Evolutionary conservation across 2,888 invertebrate genomes (phyloP).

Genomic region (Apotomis capreana): DNA sequence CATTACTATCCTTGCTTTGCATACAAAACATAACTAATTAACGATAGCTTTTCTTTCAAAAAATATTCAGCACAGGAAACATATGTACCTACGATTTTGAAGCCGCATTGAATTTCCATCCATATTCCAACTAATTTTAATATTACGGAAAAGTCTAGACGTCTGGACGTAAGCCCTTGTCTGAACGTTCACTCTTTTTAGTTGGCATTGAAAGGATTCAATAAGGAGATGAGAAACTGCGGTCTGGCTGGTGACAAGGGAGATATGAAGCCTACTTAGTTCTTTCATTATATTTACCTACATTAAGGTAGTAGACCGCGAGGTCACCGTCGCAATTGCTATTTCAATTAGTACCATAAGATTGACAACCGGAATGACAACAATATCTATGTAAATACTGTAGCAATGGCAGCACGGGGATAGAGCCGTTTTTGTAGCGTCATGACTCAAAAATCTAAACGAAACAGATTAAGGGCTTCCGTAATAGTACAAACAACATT

Average conservation of each 20-base stretch:
- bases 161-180: slow-evolving; percentile 11
- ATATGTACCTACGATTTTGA: not conserved
- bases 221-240: slow-evolving; percentile 36
- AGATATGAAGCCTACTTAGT: not conserved
- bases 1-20: not conserved
- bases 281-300: not conserved
- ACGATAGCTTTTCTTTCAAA: not conserved
- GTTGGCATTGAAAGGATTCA: slow-evolving; percentile 28
- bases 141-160: slow-evolving; percentile 23
- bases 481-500: no score
- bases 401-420: no score
- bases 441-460: no score
- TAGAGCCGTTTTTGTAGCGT: no score
- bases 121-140: slow-evolving; percentile 26
- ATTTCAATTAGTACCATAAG: no score
- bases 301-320: no score
- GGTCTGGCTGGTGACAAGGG: slow-evolving; percentile 4
- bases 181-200: slow-evolving; percentile 19
- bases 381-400: no score
- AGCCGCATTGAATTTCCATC: not conserved
- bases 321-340: no score
- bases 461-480: no score
- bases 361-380: no score
- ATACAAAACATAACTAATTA: not conserved
- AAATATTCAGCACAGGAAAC: not conserved